Evolutionary conservation across 2,888 invertebrate species (phyloP).

Genomic region (Sicus ferrugineus): DNA sequence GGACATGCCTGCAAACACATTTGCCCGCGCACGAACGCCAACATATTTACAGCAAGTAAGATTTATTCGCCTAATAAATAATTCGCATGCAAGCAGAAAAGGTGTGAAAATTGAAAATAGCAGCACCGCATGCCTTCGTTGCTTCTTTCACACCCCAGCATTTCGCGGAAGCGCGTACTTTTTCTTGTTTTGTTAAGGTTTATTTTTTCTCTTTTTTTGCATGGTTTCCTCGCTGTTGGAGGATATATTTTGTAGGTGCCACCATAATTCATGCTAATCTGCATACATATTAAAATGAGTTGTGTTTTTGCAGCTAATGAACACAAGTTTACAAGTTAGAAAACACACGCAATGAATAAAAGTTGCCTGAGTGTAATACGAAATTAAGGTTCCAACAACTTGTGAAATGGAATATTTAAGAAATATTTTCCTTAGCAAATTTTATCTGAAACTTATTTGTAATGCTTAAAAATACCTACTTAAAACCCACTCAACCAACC

Average conservation of each 20-base stretch:
- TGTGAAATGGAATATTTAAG: no score
- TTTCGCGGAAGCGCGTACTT: neutral
- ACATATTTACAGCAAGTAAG: neutral
- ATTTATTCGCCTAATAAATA: constrained; percentile 27
- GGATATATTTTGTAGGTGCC: neutral
- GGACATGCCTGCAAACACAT: constrained; percentile 6
- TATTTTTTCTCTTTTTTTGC: neutral
- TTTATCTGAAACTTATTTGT: no score
- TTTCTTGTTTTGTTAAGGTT: neutral
- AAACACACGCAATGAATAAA: no score
- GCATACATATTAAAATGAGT: neutral
- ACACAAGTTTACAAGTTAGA: no score
- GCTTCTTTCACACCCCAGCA: neutral
- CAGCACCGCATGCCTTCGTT: neutral
- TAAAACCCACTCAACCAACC: no score
- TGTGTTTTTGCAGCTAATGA: neutral
- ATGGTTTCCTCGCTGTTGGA: neutral
- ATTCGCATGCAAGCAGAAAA: neutral
- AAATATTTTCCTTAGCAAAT: no score
- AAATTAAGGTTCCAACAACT: no score
- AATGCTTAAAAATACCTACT: no score
- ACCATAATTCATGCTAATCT: constrained; percentile 8
- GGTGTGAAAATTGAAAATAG: constrained; percentile 28
- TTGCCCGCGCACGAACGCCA: constrained; percentile 13
- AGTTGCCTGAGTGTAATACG: no score